Base-by-base conservation (phyloP, 2,888 invertebrate species). In the Dendrolimus pini region DNA sequence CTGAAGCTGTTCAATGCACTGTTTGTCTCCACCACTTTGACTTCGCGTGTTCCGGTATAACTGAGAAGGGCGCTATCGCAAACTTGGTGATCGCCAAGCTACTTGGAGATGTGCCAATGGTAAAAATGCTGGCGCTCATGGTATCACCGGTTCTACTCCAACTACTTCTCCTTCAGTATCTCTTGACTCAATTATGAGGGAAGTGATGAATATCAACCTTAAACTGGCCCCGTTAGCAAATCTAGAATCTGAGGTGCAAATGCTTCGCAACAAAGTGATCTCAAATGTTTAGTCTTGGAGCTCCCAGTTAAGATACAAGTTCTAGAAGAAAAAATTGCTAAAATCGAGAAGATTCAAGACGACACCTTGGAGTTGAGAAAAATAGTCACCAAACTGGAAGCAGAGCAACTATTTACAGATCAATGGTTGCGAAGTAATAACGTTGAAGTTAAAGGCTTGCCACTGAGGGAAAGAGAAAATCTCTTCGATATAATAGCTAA, bases 381-480 rank as follows among this genome's bases (percentile, higher is more conserved):
- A 9, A 9, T 53, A 9, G 53, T 14, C 53, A 18, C 53, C 9
- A 53, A 53, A 13, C 18, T 53, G 53, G 53, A 53, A 53, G 18
- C 53, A 9, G 18, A 18, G 10, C 18, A 18, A 18, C 14, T 18
- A 12, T 56, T 55, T 10, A 41, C 52, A 8, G 60, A 60, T 13
- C 60, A 60, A 30, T 56, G 60, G 52, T 41, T 56, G 3, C 56
- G 58, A 9, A 56, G 47, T 18, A 56, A 55, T 47, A 60, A 60
- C 41, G 13, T 60, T 12, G 57, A 59, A 41, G 30, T 57, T n/a
- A 59, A 59, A 52, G 57, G 59, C 18, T 58, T 60, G 12, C 57
- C 57, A 12, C 12, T 55, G 41, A 52, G 41, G 8, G 55, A 56
- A 14, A 54, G 41, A 18, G 60, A 60, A 54, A 60, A 60, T 53